Conservation (phyloP, 2,797 vertebrate species). For the Sebastes cheni region DNA sequence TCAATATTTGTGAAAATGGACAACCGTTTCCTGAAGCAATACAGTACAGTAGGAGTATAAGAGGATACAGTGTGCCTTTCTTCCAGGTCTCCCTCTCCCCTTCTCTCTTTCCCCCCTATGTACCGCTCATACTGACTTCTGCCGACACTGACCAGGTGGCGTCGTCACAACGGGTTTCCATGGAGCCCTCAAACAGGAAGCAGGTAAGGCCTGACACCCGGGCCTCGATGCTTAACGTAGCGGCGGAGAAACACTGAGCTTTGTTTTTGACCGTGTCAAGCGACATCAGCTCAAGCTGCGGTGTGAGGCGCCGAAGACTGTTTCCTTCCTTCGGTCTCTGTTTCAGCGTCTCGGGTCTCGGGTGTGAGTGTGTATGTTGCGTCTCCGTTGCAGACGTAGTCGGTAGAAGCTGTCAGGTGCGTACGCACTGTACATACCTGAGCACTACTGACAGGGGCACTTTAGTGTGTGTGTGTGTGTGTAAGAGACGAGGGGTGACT, state of each 20-base stretch:
- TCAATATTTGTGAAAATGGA: conserved; percentile 21
- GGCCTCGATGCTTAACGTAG: conserved; percentile 68
- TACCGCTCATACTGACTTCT: conserved; percentile 66
- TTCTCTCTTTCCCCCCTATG: conserved; percentile 7
- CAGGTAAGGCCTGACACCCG: conserved; percentile 71
- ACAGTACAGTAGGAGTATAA: neutral
- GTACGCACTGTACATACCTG: conserved; percentile 23
- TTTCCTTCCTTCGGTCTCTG: conserved; percentile 43
- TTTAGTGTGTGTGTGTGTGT: conserved; percentile 19
- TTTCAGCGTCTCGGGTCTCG: conserved; percentile 57
- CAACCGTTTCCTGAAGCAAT: conserved; percentile 20
- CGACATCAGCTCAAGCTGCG: conserved; percentile 77
- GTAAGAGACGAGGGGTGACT: conserved; percentile 43
- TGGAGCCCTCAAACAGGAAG: conserved; percentile 61
- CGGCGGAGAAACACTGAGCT: conserved; percentile 62
- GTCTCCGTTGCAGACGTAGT: conserved; percentile 39
- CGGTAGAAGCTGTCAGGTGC: conserved; percentile 63
- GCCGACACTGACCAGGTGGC: conserved; percentile 81
- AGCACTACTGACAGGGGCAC: conserved; percentile 55
- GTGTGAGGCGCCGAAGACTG: conserved; percentile 10
- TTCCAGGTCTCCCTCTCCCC: conserved; percentile 11
- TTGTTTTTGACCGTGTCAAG: conserved; percentile 79
- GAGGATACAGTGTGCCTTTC: neutral
- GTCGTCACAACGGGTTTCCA: conserved; percentile 74
- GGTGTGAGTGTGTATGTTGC: conserved; percentile 22